Percentiles rank a stretch among this genome's conserved stretches.
Conservation (phyloP, 2,888 invertebrate genomes). For the Cosmia pyralina region DNA sequence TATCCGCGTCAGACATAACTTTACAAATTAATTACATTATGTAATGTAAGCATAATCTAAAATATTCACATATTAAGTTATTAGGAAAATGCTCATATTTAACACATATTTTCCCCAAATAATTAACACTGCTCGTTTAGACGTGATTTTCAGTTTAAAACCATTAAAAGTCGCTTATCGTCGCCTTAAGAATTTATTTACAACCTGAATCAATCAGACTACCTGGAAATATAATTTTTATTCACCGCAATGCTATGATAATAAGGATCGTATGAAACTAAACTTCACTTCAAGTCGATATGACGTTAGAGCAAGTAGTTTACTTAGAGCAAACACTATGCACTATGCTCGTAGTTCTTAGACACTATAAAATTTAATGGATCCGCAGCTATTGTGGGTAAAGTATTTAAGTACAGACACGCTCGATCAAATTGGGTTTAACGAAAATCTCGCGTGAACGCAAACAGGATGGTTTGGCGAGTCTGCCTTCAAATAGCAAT, state of each 20-base stretch:
- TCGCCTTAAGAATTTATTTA: no score
- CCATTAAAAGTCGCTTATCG: no score
- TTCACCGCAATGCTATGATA: background rate
- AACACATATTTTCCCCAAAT: no score
- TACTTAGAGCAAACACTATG: conserved; percentile 21
- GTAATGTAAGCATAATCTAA: no score
- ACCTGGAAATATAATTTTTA: background rate
- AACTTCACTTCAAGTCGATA: background rate
- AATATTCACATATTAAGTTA: no score
- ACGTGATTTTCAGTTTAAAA: no score
- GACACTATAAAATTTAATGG: conserved; percentile 43
- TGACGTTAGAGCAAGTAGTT: conserved; percentile 22
- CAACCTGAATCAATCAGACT: background rate
- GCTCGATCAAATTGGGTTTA: conserved; percentile 60
- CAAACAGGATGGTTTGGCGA: conserved; percentile 57
- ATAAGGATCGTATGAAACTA: background rate
- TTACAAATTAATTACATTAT: no score
- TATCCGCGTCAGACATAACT: no score
- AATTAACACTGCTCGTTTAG: no score
- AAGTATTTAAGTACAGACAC: conserved; percentile 52
- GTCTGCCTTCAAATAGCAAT: conserved; percentile 52
- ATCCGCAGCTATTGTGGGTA: conserved; percentile 43
- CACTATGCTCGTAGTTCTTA: conserved; percentile 29
- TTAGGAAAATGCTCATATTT: no score
- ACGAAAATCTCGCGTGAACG: conserved; percentile 57